phyloP scores from a whole-genome alignment of 2,113 vertebrate genomes.

The Periophthalmus modestus region DNA sequence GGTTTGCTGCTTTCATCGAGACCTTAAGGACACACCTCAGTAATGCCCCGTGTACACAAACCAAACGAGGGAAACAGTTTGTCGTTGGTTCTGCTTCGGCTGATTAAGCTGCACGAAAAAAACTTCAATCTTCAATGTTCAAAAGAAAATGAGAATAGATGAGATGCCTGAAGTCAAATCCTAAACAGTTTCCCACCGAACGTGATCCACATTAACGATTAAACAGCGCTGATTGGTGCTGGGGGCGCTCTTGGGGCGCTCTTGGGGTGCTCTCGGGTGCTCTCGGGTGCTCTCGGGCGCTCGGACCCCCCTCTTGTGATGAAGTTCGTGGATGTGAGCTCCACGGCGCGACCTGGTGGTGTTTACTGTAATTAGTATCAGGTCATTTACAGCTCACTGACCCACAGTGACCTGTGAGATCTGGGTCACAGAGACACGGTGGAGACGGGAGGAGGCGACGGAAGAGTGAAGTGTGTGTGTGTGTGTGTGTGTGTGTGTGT shows the following conservation, averaged over 20 bases:
- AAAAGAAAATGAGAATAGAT: background rate
- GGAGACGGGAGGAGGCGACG: too few relatives aligned
- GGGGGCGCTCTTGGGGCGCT: too few relatives aligned
- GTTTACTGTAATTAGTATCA: slow-evolving; percentile 77
- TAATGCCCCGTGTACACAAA: background rate
- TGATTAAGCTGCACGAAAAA: slow-evolving; percentile 11
- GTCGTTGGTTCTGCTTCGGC: slow-evolving; percentile 18
- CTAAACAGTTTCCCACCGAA: slow-evolving; percentile 36
- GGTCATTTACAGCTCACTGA: slow-evolving; percentile 72
- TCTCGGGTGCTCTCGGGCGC: too few relatives aligned
- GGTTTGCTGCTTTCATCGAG: slow-evolving; percentile 31
- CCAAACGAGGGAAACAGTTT: slow-evolving; percentile 5
- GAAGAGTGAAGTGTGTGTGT: too few relatives aligned
- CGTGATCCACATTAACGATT: slow-evolving; percentile 58
- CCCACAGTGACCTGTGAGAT: slow-evolving; percentile 66
- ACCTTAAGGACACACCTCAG: slow-evolving; percentile 6
- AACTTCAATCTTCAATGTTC: slow-evolving; percentile 14
- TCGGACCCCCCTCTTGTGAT: slow-evolving; percentile 63
- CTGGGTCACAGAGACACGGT: slow-evolving; percentile 57
- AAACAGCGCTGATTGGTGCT: slow-evolving; percentile 65
- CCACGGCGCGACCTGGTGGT: slow-evolving; percentile 42
- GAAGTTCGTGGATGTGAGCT: slow-evolving; percentile 39
- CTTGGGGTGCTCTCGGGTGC: too few relatives aligned
- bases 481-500: too few relatives aligned
- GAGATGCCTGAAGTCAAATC: slow-evolving; percentile 25